A percentile compares a stretch with the other conserved stretches of the same genome.
These are phyloP conservation scores for Oeneis ivallda DNA, from an alignment of 2,888 invertebrate genomes.

Conservation along the genomic window DNA sequence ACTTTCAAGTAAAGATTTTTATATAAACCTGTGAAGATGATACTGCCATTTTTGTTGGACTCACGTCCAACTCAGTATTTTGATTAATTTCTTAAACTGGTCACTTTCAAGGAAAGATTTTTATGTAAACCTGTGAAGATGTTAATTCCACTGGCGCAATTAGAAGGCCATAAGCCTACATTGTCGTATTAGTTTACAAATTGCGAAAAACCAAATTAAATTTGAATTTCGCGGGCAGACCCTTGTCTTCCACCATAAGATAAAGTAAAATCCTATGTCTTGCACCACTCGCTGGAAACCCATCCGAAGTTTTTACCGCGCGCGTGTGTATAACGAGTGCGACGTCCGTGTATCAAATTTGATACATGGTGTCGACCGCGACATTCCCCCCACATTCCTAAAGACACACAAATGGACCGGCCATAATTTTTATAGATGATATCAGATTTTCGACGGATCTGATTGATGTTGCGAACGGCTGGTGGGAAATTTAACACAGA, in stretches of 20 bases:
- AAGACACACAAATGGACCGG: constrained; percentile 56
- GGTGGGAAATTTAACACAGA: constrained; percentile 32
- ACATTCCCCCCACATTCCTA: constrained; percentile 52
- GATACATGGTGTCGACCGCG: constrained; percentile 54
- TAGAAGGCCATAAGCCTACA: too few species aligned
- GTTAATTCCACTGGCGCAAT: too few species aligned
- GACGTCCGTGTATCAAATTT: constrained; percentile 68
- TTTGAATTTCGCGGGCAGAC: too few species aligned
- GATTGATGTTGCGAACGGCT: constrained; percentile 45
- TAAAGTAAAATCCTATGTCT: constrained; percentile 12
- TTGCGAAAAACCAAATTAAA: too few species aligned
- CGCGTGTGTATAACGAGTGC: constrained; percentile 59
- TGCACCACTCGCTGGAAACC: constrained; percentile 47
- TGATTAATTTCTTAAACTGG: too few species aligned
- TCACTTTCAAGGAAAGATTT: too few species aligned
- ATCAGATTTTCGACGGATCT: constrained; percentile 46
- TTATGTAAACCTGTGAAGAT: too few species aligned
- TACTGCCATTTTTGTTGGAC: too few species aligned
- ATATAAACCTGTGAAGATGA: too few species aligned
- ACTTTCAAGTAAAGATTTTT: too few species aligned
- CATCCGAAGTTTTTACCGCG: constrained; percentile 59
- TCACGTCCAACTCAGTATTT: too few species aligned
- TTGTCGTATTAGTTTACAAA: too few species aligned
- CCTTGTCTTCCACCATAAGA: not conserved
- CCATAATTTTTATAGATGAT: constrained; percentile 65